Percentiles rank a stretch among this genome's conserved stretches.
phyloP scores from a whole-genome alignment of 2,797 vertebrate species.

The Falco naumanni region DNA sequence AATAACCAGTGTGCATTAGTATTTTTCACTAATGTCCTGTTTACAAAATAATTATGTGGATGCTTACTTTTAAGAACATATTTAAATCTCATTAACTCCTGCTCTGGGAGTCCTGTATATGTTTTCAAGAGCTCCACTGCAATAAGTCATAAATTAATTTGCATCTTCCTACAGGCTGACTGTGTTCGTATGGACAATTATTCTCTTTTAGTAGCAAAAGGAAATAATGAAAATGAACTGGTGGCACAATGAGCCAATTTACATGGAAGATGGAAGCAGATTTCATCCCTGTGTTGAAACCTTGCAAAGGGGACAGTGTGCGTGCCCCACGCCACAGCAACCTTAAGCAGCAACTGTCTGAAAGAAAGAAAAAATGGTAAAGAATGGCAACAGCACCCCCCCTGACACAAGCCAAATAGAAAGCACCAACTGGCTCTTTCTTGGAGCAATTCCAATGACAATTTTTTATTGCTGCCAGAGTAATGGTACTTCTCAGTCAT shows the following conservation, averaged over 20 bases:
- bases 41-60: background rate
- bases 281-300: background rate
- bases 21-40: background rate
- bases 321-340: background rate
- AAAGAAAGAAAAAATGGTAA: background rate
- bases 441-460: background rate
- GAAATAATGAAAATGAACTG: background rate
- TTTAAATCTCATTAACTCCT: background rate
- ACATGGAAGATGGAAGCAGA: background rate
- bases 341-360: background rate
- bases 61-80: background rate
- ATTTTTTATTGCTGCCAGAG: background rate
- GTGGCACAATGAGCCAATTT: background rate
- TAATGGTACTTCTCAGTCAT: background rate
- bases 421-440: background rate
- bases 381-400: background rate
- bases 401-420: fast-evolving
- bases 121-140: background rate
- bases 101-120: background rate
- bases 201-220: background rate
- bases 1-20: background rate
- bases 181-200: background rate
- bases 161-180: background rate
- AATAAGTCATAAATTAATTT: background rate
- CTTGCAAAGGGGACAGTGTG: background rate